These are phyloP conservation scores for Therioaphis trifolii DNA, from an alignment of 2,888 invertebrate species.

Conservation along the genomic window DNA sequence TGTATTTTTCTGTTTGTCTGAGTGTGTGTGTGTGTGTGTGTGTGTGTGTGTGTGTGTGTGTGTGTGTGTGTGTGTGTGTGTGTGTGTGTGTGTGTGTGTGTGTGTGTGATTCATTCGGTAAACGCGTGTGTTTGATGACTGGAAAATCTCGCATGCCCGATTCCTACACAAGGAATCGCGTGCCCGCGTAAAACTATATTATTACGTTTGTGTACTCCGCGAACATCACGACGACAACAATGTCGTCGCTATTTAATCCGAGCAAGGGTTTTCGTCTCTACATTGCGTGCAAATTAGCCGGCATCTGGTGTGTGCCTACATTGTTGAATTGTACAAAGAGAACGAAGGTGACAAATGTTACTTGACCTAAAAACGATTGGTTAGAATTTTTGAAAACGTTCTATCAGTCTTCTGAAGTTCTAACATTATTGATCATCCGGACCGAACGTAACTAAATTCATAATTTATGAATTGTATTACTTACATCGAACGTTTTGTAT, in stretches of 20 bases:
- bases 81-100: too few relatives aligned
- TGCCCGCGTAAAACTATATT: background rate
- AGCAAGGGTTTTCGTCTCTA: background rate
- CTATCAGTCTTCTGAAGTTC: too few relatives aligned
- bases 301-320: slow-evolving; percentile 44
- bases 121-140: slow-evolving; percentile 45
- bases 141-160: slow-evolving; percentile 44
- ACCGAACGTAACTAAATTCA: background rate
- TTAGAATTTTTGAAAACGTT: slow-evolving; percentile 33
- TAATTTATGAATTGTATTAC: too few relatives aligned
- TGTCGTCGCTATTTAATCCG: background rate
- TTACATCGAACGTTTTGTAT: too few relatives aligned
- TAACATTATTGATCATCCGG: background rate
- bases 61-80: slow-evolving; percentile 33
- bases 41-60: slow-evolving; percentile 23
- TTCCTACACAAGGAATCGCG: slow-evolving; percentile 2
- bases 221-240: background rate
- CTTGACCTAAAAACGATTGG: slow-evolving; percentile 56
- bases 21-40: slow-evolving; percentile 31
- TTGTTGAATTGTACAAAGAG: slow-evolving; percentile 21
- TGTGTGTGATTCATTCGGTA: slow-evolving; percentile 39
- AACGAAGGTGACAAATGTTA: slow-evolving; percentile 51
- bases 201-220: background rate
- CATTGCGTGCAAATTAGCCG: slow-evolving; percentile 29
- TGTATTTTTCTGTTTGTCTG: too few relatives aligned